Base-by-base conservation (phyloP, 2,888 invertebrate genomes). In the Stegophylla sp. region DNA sequence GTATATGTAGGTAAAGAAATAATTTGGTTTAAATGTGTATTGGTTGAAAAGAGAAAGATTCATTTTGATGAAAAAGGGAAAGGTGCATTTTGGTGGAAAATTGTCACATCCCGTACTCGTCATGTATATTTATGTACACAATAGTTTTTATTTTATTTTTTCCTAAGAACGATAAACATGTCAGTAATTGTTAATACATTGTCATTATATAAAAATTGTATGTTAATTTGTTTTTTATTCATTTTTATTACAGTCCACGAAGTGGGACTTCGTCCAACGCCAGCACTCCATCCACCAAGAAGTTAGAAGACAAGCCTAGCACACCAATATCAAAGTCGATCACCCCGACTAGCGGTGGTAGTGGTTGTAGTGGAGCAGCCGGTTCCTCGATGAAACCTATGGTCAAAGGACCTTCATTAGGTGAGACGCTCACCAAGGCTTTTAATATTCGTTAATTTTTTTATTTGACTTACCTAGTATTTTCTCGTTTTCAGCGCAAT, bases 261-360 rank as follows among this genome's bases (percentile, higher is more conserved):
- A 94, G 94, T 84, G 95, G 95, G 67, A 94, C 94, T 53, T 95
- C 94, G 82, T 95, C 95, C 85, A 94, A 94, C 86, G 94, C 94
- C n/a, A 94, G 94, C 84, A 94, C 94, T 48, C 94, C 95, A 1
- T 95, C 94, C 82, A 93, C 93, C 83, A 94, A 94, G 87, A 94
- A 94, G 87, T 88, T 93, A 87, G 93, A 93, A 86, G 95, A 95
- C 85, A 95, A 95, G 87, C 94, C 96, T 13, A 92, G 93, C 83
- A 96, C 96, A 43, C 96, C 96, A 7, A 94, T 95, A 84, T 93
- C 94, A 17, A 96, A 96, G 88, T 92, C 95, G 9, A 93, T 94
- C 83, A 95, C 95, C 56, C 95, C 95, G 4, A 95, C 95, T 23
- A 91, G 90, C 81, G 89, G 89, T 10, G 86, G 85, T 5, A 84